These are phyloP conservation scores for Siphlonurus alternatus DNA, from an alignment of 2,888 invertebrate genomes.

Conservation along the genomic window DNA sequence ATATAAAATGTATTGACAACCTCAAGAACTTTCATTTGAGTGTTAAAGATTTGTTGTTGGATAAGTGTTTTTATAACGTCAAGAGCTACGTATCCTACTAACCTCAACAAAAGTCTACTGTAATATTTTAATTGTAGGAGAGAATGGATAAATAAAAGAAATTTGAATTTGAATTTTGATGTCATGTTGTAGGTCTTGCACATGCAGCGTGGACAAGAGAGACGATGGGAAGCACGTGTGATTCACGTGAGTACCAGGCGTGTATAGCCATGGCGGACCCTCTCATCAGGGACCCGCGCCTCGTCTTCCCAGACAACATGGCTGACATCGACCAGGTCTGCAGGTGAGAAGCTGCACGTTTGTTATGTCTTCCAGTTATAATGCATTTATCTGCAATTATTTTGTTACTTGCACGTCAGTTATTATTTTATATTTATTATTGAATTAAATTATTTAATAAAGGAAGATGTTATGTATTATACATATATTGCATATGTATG, in stretches of 20 bases:
- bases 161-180: no score
- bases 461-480: no score
- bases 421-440: not conserved
- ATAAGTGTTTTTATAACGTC: no score
- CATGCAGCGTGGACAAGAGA: slow-evolving; percentile 21
- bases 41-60: no score
- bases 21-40: no score
- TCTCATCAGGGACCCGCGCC: slow-evolving; percentile 36
- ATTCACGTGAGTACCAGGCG: slow-evolving; percentile 31
- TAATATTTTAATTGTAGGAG: no score
- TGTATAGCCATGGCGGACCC: slow-evolving; percentile 41
- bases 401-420: not conserved
- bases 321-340: slow-evolving; percentile 41
- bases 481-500: no score
- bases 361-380: not conserved
- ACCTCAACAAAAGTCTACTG: no score
- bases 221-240: slow-evolving; percentile 27
- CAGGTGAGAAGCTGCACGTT: slow-evolving; percentile 23
- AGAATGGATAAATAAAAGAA: no score
- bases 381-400: slow-evolving; percentile 2
- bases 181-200: no score
- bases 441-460: not conserved
- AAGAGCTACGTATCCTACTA: no score
- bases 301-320: slow-evolving; percentile 42
- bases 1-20: no score